These are phyloP conservation scores for Lophius piscatorius DNA, from an alignment of 2,113 vertebrate genomes.

Conservation along the genomic window DNA sequence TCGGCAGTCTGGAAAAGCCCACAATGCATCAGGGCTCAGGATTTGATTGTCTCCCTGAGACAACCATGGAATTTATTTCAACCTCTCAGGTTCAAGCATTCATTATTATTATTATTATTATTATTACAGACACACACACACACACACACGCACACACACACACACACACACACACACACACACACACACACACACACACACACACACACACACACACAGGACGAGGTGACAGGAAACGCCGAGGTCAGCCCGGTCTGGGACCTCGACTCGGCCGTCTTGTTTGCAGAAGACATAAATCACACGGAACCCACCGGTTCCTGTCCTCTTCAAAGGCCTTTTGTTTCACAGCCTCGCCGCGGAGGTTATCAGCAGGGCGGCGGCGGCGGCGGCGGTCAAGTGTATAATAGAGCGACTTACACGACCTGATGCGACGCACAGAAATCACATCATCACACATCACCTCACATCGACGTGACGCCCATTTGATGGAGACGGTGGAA, in stretches of 20 bases:
- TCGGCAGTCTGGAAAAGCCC: slow-evolving; percentile 40
- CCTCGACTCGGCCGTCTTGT: slow-evolving; percentile 64
- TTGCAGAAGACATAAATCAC: slow-evolving; percentile 73
- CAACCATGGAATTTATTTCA: not conserved
- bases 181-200: no score
- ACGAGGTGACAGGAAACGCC: slow-evolving; percentile 66
- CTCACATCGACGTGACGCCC: slow-evolving; percentile 48
- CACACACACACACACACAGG: slow-evolving; percentile 6
- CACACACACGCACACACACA: no score
- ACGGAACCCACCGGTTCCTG: slow-evolving; percentile 60
- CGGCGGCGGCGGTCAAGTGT: slow-evolving; percentile 75
- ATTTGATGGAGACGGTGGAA: slow-evolving; percentile 36
- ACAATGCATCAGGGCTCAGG: slow-evolving; percentile 32
- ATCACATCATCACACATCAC: no score
- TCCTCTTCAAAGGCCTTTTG: slow-evolving; percentile 77
- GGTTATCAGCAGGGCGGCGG: slow-evolving; percentile 76
- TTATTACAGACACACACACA: no score
- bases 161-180: no score
- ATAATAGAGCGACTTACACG: slow-evolving; percentile 67
- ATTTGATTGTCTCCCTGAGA: slow-evolving; percentile 16
- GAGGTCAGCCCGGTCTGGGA: slow-evolving; percentile 71
- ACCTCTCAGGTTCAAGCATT: no score
- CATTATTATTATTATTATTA: no score
- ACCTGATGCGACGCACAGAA: slow-evolving; percentile 67
- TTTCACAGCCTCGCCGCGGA: slow-evolving; percentile 63